A percentile compares a stretch with the other conserved stretches of the same genome.
These are phyloP conservation scores for Siderastrea siderea DNA, from an alignment of 92 coral and sea anemone species.

Conservation along the genomic window DNA sequence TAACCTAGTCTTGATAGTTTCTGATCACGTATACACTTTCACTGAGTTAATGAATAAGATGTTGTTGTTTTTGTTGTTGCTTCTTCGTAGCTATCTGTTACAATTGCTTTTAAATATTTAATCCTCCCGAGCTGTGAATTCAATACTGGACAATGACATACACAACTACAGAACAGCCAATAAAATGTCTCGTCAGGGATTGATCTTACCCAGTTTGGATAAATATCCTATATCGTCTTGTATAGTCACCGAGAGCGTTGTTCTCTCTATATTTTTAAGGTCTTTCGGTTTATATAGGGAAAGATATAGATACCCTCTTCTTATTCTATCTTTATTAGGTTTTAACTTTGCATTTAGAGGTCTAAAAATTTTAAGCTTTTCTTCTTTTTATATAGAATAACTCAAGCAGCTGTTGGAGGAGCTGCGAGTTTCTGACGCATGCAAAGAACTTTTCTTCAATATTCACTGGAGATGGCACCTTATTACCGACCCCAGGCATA, in stretches of 20 bases:
- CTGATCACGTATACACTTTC: not conserved
- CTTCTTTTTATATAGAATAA: not conserved
- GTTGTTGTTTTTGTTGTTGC: no score
- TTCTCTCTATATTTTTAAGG: no score
- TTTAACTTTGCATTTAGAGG: not conserved
- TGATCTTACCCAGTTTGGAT: not conserved
- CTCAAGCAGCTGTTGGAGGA: conserved; percentile 6
- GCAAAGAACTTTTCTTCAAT: conserved; percentile 7
- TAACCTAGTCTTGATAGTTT: no score
- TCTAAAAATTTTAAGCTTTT: no score
- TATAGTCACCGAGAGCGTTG: not conserved
- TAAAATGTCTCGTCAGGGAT: not conserved
- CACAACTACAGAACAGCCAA: not conserved
- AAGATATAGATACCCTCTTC: not conserved
- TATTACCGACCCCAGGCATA: not conserved
- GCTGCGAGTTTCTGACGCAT: conserved; percentile 24
- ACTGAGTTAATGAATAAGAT: not conserved
- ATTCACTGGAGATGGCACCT: conserved; percentile 9
- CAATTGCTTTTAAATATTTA: no score
- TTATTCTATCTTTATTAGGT: not conserved
- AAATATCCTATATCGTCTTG: not conserved
- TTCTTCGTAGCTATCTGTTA: not conserved
- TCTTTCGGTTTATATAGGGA: no score
- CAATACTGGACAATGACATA: no score
- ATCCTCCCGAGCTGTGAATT: no score